Percentiles rank a stretch among this genome's conserved stretches.
Evolutionary conservation across 2,888 invertebrate species (phyloP).

Genomic region (Ennomos quercinarius): DNA sequence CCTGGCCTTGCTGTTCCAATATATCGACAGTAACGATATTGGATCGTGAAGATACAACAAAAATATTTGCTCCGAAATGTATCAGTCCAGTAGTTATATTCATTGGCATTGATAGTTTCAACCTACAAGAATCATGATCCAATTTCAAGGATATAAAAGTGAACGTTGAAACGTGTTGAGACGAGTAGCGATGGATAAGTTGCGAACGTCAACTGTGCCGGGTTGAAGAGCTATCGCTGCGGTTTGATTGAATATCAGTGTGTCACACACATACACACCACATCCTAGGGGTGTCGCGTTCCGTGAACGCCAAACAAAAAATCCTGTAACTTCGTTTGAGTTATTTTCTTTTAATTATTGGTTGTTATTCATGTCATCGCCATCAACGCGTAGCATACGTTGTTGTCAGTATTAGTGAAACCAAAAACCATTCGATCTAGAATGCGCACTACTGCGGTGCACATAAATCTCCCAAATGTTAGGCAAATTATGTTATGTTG

Average conservation of each 20-base stretch:
- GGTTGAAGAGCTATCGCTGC: slow-evolving; percentile 57
- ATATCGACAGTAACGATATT: slow-evolving; percentile 24
- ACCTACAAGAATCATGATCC: slow-evolving; percentile 38
- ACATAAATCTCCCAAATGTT: not conserved
- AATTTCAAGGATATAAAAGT: slow-evolving; percentile 40
- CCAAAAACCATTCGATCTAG: slow-evolving; percentile 25
- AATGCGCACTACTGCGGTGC: not conserved
- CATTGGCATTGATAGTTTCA: slow-evolving; percentile 8
- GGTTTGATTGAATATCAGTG: slow-evolving; percentile 10
- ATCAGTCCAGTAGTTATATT: not conserved
- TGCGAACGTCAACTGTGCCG: not conserved
- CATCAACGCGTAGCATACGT: slow-evolving; percentile 34
- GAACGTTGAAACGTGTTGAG: slow-evolving; percentile 1
- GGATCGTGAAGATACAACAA: slow-evolving; percentile 27
- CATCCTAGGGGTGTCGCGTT: not conserved
- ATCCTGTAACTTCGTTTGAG: slow-evolving; percentile 29
- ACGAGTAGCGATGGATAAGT: not conserved
- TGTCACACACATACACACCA: slow-evolving; percentile 12
- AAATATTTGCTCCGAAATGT: not conserved
- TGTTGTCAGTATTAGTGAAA: slow-evolving; percentile 28
- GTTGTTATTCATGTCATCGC: slow-evolving; percentile 45
- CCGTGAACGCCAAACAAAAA: slow-evolving; percentile 1
- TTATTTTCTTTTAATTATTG: slow-evolving; percentile 37
- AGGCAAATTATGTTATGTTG: not conserved
- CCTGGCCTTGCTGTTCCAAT: slow-evolving; percentile 11